A percentile compares a stretch with the other conserved stretches of the same genome.
phyloP scores from a whole-genome alignment of 2,113 vertebrate genomes.

The Pyxicephalus adspersus region DNA sequence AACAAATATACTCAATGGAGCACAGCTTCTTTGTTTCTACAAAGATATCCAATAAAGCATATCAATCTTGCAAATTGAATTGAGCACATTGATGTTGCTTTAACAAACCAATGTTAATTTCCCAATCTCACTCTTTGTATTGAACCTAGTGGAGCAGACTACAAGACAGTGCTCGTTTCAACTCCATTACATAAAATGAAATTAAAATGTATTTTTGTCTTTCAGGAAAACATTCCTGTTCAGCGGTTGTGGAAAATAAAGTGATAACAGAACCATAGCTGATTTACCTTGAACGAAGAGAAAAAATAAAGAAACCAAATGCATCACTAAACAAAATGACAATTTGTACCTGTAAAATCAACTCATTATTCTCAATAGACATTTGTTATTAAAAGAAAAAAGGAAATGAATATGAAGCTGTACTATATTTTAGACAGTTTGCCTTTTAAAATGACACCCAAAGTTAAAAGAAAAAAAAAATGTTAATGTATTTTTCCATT shows the following conservation, averaged over 20 bases:
- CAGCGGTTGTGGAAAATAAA: not conserved
- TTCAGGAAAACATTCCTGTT: conserved; percentile 23
- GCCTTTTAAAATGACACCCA: too few relatives aligned
- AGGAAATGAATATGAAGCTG: too few relatives aligned
- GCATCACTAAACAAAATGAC: conserved; percentile 5
- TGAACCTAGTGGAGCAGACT: conserved; percentile 43
- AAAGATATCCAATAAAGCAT: conserved; percentile 39
- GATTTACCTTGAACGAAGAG: conserved; percentile 59
- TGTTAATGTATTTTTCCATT: too few relatives aligned
- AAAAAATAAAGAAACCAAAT: conserved; percentile 63
- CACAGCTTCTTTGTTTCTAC: conserved; percentile 26
- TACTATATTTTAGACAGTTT: too few relatives aligned
- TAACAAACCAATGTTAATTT: conserved; percentile 53
- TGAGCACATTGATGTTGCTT: conserved; percentile 29
- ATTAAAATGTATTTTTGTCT: conserved; percentile 40
- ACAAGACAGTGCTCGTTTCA: conserved; percentile 4
- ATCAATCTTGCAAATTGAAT: conserved; percentile 42
- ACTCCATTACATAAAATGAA: conserved; percentile 42
- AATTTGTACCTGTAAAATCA: too few relatives aligned
- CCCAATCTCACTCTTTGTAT: conserved; percentile 34
- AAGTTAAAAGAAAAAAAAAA: too few relatives aligned
- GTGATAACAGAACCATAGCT: not conserved
- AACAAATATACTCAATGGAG: conserved; percentile 49
- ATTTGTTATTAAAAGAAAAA: too few relatives aligned
- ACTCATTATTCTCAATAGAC: too few relatives aligned